phyloP scores from a whole-genome alignment of 2,888 invertebrate genomes.

The Disparrhopalites patrizii region DNA sequence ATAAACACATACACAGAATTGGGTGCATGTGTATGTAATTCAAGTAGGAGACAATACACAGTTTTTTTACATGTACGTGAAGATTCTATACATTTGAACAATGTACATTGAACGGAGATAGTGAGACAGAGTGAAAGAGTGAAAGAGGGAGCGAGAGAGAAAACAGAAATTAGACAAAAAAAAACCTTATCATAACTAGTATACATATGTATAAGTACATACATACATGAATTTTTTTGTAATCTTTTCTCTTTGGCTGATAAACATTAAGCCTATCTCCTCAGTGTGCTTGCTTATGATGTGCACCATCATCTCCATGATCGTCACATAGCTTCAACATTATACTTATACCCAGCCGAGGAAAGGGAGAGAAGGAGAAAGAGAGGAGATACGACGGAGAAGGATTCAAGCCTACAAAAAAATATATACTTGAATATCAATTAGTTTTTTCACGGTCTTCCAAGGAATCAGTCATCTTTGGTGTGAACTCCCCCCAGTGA shows the following conservation, averaged over 20 bases:
- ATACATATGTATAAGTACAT: neutral
- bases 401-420: too few species aligned
- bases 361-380: too few species aligned
- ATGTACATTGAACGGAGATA: too few species aligned
- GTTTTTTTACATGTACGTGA: too few species aligned
- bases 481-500: constrained; percentile 5
- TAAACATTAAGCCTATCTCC: constrained; percentile 5
- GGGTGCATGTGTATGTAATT: neutral
- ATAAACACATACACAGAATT: neutral
- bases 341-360: too few species aligned
- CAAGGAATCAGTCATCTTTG: constrained; percentile 14
- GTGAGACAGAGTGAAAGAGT: too few species aligned
- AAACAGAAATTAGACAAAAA: too few species aligned
- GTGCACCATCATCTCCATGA: neutral
- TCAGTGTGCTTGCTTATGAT: constrained; percentile 1
- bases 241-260: constrained; percentile 4
- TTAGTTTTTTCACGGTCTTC: constrained; percentile 27
- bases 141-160: too few species aligned
- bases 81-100: too few species aligned
- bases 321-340: neutral
- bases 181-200: too few species aligned
- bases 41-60: neutral
- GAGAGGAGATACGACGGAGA: too few species aligned
- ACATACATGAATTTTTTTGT: neutral
- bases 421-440: constrained; percentile 20